Evolutionary conservation across 2,113 vertebrate species (phyloP).

Genomic region (chimpanzee (Pan troglodytes)): NHGRI_mPanTro3-v2.1_pri NC_072409.2:12755001-12755500

Average conservation of each 20-base stretch:
- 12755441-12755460: not conserved
- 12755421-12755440: not conserved
- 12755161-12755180: conserved; percentile 7
- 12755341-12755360: conserved; percentile 41
- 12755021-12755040: conserved; percentile 21
- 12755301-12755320: conserved; percentile 45
- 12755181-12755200: not conserved
- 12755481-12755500: not conserved
- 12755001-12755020: not conserved
- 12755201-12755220: conserved; percentile 17
- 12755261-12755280: conserved; percentile 35
- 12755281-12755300: not conserved
- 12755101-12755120: conserved; percentile 29
- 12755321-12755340: conserved; percentile 44
- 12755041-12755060: not conserved
- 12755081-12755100: not conserved
- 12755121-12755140: not conserved
- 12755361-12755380: conserved; percentile 43
- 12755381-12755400: conserved; percentile 35
- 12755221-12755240: conserved; percentile 48
- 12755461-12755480: not conserved
- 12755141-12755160: conserved; percentile 20
- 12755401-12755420: conserved; percentile 31
- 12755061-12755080: not conserved
- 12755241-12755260: conserved; percentile 35